Percentiles rank a stretch among this genome's conserved stretches.
Conservation (phyloP, 92 coral and sea anemone genomes). For the Parazoanthus swiftii region DNA sequence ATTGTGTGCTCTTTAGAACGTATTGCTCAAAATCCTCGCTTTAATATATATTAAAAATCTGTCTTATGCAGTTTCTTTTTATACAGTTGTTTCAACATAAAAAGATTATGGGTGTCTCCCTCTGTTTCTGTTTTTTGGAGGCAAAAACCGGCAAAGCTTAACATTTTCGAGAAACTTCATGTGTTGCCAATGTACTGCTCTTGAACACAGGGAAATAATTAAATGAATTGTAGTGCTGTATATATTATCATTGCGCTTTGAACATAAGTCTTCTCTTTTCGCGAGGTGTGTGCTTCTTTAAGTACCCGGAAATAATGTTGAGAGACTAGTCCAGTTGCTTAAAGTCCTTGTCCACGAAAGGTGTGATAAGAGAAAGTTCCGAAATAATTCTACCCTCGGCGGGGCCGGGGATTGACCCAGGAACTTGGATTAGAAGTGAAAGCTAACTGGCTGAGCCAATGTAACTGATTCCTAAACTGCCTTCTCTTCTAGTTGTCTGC, state of each 20-base stretch:
- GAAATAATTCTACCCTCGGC: no score
- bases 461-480: not conserved
- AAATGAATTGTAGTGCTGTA: no score
- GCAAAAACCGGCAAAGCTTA: not conserved
- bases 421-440: no score
- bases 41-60: not conserved
- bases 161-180: not conserved
- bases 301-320: no score
- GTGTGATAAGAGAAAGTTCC: no score
- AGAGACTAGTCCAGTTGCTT: no score
- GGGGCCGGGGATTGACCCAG: no score
- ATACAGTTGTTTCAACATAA: not conserved
- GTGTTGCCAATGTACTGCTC: not conserved
- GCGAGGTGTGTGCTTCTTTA: no score
- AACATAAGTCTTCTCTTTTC: no score
- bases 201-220: not conserved
- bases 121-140: not conserved
- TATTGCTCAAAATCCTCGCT: not conserved
- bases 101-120: not conserved
- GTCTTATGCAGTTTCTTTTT: not conserved
- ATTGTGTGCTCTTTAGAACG: not conserved
- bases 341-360: no score
- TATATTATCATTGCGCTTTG: no score
- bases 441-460: not conserved
- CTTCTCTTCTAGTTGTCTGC: constrained; percentile 68